Percentiles rank a stretch among this genome's conserved stretches.
phyloP scores from a whole-genome alignment of 2,113 vertebrate genomes.

The Cebus imitator region DNA sequence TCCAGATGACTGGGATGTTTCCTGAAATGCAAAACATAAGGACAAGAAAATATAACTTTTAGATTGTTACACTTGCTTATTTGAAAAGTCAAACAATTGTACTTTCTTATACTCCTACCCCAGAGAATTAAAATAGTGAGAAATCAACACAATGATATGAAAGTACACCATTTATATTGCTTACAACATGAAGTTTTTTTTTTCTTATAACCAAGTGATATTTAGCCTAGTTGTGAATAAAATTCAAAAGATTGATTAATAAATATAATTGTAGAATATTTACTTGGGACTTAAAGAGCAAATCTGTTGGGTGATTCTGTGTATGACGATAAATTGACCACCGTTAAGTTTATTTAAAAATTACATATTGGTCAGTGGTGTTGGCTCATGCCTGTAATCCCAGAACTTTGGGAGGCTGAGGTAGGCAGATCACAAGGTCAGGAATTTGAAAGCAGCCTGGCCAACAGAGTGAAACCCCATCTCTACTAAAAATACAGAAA shows the following conservation, averaged over 20 bases:
- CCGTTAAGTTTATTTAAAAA: neutral
- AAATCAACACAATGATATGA: neutral
- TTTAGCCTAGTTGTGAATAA: neutral
- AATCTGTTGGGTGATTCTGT: neutral
- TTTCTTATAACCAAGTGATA: neutral
- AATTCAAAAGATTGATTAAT: slow-evolving; percentile 18
- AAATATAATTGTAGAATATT: neutral
- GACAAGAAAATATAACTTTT: neutral
- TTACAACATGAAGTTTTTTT: neutral
- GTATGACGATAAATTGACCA: neutral
- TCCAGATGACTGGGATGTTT: slow-evolving; percentile 74
- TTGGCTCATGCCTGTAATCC: too few relatives aligned
- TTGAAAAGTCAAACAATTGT: neutral
- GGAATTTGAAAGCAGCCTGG: too few relatives aligned
- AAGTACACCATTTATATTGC: neutral
- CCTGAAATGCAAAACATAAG: slow-evolving; percentile 83
- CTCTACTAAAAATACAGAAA: too few relatives aligned
- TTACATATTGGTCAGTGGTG: neutral
- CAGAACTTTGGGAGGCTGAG: too few relatives aligned
- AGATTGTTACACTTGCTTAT: neutral
- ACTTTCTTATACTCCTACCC: neutral
- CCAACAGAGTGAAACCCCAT: too few relatives aligned
- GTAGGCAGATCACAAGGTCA: too few relatives aligned
- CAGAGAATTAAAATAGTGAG: neutral
- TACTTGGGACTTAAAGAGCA: neutral